These are phyloP conservation scores for Coregonus suidteri DNA, from an alignment of 2,797 vertebrate genomes.

Conservation along the genomic window DNA sequence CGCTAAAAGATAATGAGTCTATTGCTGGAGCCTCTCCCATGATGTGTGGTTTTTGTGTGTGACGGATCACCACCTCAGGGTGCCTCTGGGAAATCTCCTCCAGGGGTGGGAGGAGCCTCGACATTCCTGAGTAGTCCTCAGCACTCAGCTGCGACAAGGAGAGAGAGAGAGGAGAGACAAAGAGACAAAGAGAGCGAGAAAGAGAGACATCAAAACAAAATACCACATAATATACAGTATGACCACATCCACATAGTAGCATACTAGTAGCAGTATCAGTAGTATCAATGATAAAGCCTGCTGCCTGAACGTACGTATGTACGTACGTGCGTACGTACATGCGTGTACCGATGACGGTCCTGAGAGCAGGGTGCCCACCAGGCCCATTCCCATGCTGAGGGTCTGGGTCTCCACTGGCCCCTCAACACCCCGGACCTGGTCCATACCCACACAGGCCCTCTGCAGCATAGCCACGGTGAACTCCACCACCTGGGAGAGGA, in stretches of 20 bases:
- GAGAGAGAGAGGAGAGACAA: neutral
- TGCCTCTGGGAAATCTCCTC: slow-evolving; percentile 79
- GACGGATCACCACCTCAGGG: slow-evolving; percentile 77
- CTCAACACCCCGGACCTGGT: slow-evolving; percentile 31
- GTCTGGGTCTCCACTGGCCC: slow-evolving; percentile 82
- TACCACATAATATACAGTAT: neutral
- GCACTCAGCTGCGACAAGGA: slow-evolving; percentile 74
- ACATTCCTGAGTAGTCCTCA: slow-evolving; percentile 78
- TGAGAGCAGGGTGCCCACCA: slow-evolving; percentile 86
- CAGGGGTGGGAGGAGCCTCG: slow-evolving; percentile 77
- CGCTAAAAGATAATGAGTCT: neutral
- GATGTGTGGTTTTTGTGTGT: neutral
- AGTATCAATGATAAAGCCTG: neutral
- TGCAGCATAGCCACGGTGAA: slow-evolving; percentile 84
- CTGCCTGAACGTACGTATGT: neutral
- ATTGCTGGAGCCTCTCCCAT: neutral
- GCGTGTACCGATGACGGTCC: slow-evolving; percentile 81
- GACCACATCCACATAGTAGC: neutral
- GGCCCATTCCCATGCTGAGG: slow-evolving; percentile 89
- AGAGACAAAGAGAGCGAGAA: too few relatives aligned
- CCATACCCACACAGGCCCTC: slow-evolving; percentile 78
- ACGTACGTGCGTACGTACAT: too few relatives aligned
- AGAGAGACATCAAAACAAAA: neutral
- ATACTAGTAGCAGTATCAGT: neutral
- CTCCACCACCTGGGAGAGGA: slow-evolving; percentile 79